phyloP scores from a whole-genome alignment of 2,113 vertebrate genomes.

The Himantopus leucocephalus region DNA sequence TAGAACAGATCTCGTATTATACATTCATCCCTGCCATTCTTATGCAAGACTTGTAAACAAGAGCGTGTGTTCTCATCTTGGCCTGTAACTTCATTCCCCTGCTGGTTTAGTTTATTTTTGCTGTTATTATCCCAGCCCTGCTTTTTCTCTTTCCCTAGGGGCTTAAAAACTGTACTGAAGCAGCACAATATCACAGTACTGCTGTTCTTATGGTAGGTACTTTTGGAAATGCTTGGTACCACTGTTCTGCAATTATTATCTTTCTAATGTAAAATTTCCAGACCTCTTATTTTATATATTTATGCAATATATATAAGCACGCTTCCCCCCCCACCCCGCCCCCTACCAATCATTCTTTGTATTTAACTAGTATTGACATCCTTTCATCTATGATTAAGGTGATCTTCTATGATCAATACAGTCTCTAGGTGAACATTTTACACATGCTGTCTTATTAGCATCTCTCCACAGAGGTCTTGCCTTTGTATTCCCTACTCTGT shows the following conservation, averaged over 20 bases:
- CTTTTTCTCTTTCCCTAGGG: neutral
- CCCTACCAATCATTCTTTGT: neutral
- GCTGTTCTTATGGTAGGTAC: neutral
- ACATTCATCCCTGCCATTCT: neutral
- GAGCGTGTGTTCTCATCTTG: neutral
- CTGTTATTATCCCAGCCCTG: neutral
- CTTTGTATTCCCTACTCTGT: neutral
- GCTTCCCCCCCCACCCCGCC: too few relatives aligned
- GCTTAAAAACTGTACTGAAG: neutral
- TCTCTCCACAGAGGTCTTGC: neutral
- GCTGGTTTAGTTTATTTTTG: neutral
- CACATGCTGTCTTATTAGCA: accelerated
- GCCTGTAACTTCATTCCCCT: neutral
- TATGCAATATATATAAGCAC: neutral
- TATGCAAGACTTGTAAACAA: neutral
- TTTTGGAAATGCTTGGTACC: neutral
- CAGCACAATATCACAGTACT: neutral
- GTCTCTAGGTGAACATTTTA: neutral
- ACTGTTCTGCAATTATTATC: neutral
- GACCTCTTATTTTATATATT: neutral
- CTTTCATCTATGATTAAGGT: constrained; percentile 24
- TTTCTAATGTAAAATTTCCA: neutral
- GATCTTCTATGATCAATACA: constrained; percentile 19
- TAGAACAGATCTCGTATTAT: neutral
- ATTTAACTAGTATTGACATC: constrained; percentile 17